Base-by-base conservation (phyloP, 2,113 vertebrate genomes). In the Plotosus lineatus region DNA sequence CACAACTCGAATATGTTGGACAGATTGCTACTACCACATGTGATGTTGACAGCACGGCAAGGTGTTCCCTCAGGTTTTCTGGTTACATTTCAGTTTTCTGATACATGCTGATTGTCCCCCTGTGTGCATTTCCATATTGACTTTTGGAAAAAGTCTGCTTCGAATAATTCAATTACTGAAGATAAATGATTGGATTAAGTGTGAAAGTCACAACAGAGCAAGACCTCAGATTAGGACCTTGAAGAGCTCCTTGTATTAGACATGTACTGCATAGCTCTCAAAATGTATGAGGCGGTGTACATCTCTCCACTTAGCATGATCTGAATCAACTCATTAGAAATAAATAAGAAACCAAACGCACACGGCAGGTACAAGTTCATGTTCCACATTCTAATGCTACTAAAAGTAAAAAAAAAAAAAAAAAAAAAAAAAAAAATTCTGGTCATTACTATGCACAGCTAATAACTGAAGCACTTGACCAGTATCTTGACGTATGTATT, bases 281-380 rank as follows among this genome's bases (percentile, higher is more conserved):
- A 26, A 56, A 17, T n/a, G 36, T 75, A 26, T 4, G 48, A 38
- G 48, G 4, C n/a, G 23, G 15, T 78, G 78, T n/a, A 65, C 68
- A 78, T 86, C 84, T 90, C 88, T 87, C 89, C 90, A 90, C 90
- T 88, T 92, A 88, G 88, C 68, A 88, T 76, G 81, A 87, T 86
- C 87, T 86, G 28, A 88, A 81, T 80, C 82, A 75, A 86, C 33
- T 77, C 53, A 77, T 63, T 31, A 51, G 51, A 61, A 71, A 44
- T 77, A 28, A 38, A 80, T 46, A 53, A n/a, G 51, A 63, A 84
- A 80, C 50, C 71, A 76, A 84, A 61, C 53, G 53, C 36, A 19
- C 23, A n/a, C 11, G n/a, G 4, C 40, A 44, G 5, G 26, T 15
- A 23, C 14, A 68, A 44, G 48, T 75, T 73, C 28, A 78, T n/a